Conservation (phyloP, 2,113 vertebrate species). For the Sapayoa aenigma region DNA sequence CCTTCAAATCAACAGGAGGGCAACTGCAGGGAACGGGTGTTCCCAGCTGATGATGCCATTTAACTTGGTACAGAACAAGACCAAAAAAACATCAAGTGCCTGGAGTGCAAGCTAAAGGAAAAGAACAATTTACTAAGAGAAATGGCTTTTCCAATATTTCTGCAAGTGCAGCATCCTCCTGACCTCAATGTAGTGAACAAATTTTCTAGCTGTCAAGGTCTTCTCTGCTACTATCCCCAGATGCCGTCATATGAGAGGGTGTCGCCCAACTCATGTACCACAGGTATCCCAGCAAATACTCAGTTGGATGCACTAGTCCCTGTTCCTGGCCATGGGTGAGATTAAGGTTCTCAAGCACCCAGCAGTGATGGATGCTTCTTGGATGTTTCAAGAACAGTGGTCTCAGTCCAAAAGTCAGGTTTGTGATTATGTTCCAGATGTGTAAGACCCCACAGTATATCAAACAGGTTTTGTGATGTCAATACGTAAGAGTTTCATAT, state of each 20-base stretch:
- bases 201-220: neutral
- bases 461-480: neutral
- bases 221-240: neutral
- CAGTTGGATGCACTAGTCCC: neutral
- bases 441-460: neutral
- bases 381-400: neutral
- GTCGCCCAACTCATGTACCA: fast-evolving
- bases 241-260: neutral
- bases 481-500: neutral
- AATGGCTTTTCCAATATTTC: neutral
- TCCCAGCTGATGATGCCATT: neutral
- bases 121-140: neutral
- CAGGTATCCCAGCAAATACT: neutral
- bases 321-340: neutral
- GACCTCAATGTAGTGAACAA: neutral
- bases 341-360: neutral
- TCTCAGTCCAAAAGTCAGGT: neutral
- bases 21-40: fast-evolving
- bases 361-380: neutral
- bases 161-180: neutral
- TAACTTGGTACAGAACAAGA: neutral
- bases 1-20: neutral
- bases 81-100: neutral
- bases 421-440: neutral
- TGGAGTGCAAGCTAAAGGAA: neutral